Base-by-base conservation (phyloP, 1,140 invertebrate genomes). In the Drosophila seguyi region DNA sequence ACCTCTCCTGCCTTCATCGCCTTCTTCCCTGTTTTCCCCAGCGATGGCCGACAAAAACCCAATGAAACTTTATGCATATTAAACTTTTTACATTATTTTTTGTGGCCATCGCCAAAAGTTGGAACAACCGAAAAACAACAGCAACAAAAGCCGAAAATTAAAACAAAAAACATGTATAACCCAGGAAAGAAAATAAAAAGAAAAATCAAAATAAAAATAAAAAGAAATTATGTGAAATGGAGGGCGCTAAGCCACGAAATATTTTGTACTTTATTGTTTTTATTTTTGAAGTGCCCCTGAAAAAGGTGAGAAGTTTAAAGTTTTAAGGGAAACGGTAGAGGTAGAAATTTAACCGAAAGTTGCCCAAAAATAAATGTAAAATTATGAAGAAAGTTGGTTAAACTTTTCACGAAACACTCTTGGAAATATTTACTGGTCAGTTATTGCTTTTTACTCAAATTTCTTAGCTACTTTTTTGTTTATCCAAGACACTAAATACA, bases 21-120 rank as follows among this genome's bases (percentile, higher is more conserved):
- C n/a, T n/a, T n/a, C n/a, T n/a, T n/a, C 14, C 13, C 13, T 11
- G 0, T 38, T 38, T 38, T 53, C 20, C 52, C 52, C 20, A 68
- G 74, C 73, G 75, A 63, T 65, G 59, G 59, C 79, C 75, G 57
- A 60, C 78, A 53, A 80, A 83, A 84, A 75, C 75, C 79, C 80
- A 86, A 86, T 87, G 83, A 86, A 86, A 86, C 82, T 86, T 86
- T 87, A 86, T 86, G 82, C 82, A 86, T 86, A 86, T 86, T 82
- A 81, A 87, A 86, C 82, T 86, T 86, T 86, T 86, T 86, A 86
- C 82, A 86, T 86, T 86, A 86, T 86, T 86, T 85, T 82, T 86
- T 87, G 82, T 82, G 83, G 77, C 74, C 81, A 75, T 72, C 61
- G 62, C 50, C 66, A 87, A 87, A 87, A 86, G 79, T 86, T 78